phyloP scores from a whole-genome alignment of 1,140 invertebrate species.

The Andricus grossulariae region DNA sequence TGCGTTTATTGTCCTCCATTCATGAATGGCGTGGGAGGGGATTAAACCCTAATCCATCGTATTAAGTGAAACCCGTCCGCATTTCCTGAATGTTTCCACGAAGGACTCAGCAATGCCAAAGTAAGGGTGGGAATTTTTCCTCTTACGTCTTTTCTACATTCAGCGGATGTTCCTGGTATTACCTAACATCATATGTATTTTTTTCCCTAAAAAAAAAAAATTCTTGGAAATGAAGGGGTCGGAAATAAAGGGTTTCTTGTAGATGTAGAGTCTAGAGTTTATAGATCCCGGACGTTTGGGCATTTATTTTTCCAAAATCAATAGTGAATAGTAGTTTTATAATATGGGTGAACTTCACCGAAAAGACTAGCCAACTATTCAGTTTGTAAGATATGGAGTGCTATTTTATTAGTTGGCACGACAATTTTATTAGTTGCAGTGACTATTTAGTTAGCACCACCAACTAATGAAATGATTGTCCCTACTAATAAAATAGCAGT shows the following conservation, averaged over 20 bases:
- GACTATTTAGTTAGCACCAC: too few species aligned
- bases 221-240: background rate
- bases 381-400: too few species aligned
- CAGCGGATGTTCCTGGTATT: slow-evolving; percentile 3
- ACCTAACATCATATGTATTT: background rate
- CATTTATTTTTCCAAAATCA: too few species aligned
- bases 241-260: background rate
- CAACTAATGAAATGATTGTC: too few species aligned
- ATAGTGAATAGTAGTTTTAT: too few species aligned
- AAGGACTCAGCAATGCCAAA: background rate
- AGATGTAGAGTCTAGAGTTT: background rate
- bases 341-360: too few species aligned
- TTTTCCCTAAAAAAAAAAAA: background rate
- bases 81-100: slow-evolving; percentile 56
- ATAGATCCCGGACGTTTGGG: background rate
- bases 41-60: slow-evolving; percentile 67
- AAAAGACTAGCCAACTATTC: too few species aligned
- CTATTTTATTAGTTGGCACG: too few species aligned
- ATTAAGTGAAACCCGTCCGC: slow-evolving; percentile 69
- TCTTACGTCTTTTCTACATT: slow-evolving; percentile 2
- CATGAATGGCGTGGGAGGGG: slow-evolving; percentile 51
- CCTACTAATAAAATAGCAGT: too few species aligned
- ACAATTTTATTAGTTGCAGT: too few species aligned
- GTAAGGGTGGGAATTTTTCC: slow-evolving; percentile 20
- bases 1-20: slow-evolving; percentile 50